Evolutionary conservation across 2,888 invertebrate species (phyloP), one percentile per base, ranked within the genome.

Genomic region (Eupithecia centaureata): DNA sequence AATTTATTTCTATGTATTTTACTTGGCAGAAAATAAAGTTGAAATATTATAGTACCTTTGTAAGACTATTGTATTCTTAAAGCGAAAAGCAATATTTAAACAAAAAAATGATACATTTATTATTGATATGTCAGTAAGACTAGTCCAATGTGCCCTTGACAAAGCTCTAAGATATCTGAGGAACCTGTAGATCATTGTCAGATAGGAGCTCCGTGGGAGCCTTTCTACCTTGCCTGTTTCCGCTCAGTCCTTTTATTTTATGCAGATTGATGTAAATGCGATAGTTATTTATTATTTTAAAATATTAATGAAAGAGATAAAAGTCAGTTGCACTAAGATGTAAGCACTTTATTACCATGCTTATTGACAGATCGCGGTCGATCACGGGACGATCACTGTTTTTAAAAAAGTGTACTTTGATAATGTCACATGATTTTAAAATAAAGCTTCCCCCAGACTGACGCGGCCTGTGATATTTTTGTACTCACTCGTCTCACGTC

Each of bases 201-300:
- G 70, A 68, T 71, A 71, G 65, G 18, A 59, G 58, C 73, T 65
- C 79, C 85, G 85, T 86, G 86, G 81, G 85, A 86, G 76, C 73
- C 72, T 71, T 67, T 42, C 70, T 74, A 75, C 81, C 81, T 82
- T 78, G 79, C 59, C 68, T 76, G 75, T 79, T 82, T 85, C 82
- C 83, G 83, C 68, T 79, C 71, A 63, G 42, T 63, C 54, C 35
- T 77, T 77, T 78, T 77, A 76, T 76, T 72, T 79, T 78, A 76
- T 78, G 77, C 73, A 77, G 79, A 79, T 81, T 75, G 76, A 80
- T 80, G 75, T 74, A 77, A 78, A 79, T 77, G 67, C 61, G 38
- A 59, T 64, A 42, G 73, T 71, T 73, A 74, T 77, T 74, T 73
- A 74, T 76, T 72, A 69, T 71, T 75, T 69, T 61, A 71, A 30